A percentile compares a stretch with the other conserved stretches of the same genome.
Evolutionary conservation across 2,113 vertebrate genomes (phyloP).

Genomic region (Neotoma lepida): DNA sequence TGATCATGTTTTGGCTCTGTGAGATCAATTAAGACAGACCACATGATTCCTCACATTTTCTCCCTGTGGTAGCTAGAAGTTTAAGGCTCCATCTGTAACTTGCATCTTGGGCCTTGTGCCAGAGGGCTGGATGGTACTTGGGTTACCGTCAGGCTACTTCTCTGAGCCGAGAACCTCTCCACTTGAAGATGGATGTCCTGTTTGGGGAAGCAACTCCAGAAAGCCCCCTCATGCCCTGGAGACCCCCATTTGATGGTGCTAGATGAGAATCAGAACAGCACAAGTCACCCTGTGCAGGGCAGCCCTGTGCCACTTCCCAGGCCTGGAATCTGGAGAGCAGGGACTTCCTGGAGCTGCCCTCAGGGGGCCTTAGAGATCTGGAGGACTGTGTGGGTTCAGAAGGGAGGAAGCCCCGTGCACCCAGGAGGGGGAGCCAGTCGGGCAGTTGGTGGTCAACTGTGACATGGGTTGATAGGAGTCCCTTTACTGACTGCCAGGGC

Average conservation of each 20-base stretch:
- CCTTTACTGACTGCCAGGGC: not conserved
- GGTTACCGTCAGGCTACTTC: not conserved
- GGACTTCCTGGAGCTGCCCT: no score
- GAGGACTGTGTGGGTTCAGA: not conserved
- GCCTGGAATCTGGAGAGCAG: not conserved
- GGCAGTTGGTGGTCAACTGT: not conserved
- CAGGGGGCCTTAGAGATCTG: not conserved
- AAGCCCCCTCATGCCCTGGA: not conserved
- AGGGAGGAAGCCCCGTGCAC: no score
- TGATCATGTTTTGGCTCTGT: not conserved
- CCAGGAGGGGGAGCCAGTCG: not conserved
- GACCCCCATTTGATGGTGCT: no score
- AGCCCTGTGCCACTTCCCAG: not conserved
- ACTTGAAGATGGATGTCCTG: accelerated
- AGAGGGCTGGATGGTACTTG: accelerated
- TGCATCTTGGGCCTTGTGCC: not conserved
- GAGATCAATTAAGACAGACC: not conserved
- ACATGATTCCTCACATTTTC: not conserved
- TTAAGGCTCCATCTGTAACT: not conserved
- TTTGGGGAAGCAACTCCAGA: not conserved
- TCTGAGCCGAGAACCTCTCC: not conserved
- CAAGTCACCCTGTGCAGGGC: not conserved
- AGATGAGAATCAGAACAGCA: not conserved
- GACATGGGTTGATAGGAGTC: not conserved
- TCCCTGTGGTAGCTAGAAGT: not conserved